Evolutionary conservation across 2,113 vertebrate species (phyloP).

Genomic region (Pterocles burchelli): DNA sequence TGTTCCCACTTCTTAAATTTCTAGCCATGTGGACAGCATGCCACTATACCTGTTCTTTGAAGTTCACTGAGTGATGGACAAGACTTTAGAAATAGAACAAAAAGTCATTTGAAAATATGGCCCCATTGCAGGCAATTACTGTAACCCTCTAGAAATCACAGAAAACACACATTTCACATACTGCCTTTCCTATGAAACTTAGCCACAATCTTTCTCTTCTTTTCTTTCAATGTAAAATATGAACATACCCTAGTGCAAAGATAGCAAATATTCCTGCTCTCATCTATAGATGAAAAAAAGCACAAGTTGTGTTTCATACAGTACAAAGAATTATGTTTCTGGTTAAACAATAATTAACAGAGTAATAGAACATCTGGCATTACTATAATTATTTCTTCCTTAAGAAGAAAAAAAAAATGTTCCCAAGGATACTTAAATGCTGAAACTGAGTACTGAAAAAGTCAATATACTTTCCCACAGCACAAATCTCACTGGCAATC

Average conservation of each 20-base stretch:
- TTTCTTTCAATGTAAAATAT: not conserved
- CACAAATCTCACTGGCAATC: not conserved
- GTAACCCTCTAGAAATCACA: not conserved
- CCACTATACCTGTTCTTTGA: not conserved
- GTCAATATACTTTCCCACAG: not conserved
- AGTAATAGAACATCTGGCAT: not conserved
- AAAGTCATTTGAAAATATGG: not conserved
- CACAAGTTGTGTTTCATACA: not conserved
- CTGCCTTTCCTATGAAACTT: not conserved
- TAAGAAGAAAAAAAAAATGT: not conserved
- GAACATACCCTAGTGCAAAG: not conserved
- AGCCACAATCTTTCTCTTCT: not conserved
- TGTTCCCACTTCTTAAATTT: not conserved
- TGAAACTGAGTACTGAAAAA: not conserved
- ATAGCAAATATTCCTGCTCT: not conserved
- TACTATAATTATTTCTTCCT: not conserved
- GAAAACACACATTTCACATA: not conserved
- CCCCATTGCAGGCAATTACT: not conserved
- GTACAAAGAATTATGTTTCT: not conserved
- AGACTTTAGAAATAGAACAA: not conserved
- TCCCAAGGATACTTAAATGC: not conserved
- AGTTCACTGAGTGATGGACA: not conserved
- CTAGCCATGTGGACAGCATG: not conserved
- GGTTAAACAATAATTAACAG: not conserved
- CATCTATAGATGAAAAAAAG: not conserved